Conservation (phyloP, 2,113 vertebrate genomes). For the Bubalus kerabau region DNA sequence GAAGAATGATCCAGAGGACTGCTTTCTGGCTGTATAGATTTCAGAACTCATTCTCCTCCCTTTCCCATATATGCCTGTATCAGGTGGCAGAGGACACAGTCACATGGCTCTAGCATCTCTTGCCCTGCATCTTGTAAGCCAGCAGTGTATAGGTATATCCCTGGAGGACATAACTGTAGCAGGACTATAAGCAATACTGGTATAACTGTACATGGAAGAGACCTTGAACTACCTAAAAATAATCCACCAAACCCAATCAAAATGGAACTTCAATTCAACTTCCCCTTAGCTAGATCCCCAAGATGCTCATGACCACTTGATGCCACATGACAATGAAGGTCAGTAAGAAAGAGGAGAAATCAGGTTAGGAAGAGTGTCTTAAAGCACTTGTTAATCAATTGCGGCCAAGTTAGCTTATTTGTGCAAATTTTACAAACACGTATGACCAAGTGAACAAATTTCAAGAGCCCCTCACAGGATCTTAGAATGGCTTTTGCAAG, state of each 20-base stretch:
- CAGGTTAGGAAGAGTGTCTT: not conserved
- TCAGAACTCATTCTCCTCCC: not conserved
- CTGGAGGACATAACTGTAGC: not conserved
- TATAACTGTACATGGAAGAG: not conserved
- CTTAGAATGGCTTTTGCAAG: not conserved
- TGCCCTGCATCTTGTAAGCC: not conserved
- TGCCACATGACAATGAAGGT: rapidly evolving
- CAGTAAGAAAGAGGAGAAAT: not conserved
- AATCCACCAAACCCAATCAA: not conserved
- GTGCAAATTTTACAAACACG: not conserved
- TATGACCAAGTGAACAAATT: not conserved
- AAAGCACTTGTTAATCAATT: not conserved
- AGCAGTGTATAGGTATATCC: not conserved
- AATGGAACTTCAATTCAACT: not conserved
- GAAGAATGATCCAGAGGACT: not conserved
- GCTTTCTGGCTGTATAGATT: not conserved
- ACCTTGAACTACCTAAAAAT: not conserved
- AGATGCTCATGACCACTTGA: not conserved
- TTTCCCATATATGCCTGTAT: not conserved
- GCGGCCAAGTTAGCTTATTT: not conserved
- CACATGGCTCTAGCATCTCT: not conserved
- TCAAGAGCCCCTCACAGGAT: not conserved
- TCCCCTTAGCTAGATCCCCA: not conserved
- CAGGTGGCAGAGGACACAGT: not conserved
- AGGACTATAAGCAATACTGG: not conserved